Conservation (phyloP, 2,888 invertebrate species). For the Dynastes tityus region DNA sequence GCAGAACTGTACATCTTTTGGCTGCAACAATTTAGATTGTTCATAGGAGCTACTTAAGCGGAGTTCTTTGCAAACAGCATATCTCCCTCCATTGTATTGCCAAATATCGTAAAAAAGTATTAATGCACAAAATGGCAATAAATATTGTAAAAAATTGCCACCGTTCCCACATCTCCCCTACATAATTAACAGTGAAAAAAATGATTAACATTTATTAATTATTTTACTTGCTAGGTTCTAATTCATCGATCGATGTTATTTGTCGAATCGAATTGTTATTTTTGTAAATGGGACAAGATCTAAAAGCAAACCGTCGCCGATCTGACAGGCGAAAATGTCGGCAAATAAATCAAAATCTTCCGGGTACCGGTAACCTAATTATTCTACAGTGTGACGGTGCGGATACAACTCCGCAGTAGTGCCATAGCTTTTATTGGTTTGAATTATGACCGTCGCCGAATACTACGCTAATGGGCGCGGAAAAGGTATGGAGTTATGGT, state of each 20-base stretch:
- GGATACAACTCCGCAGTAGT: constrained; percentile 39
- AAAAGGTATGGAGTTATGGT: constrained; percentile 37
- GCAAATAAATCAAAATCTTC: constrained; percentile 46
- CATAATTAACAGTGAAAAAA: too few species aligned
- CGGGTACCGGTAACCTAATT: constrained; percentile 45
- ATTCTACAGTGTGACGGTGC: constrained; percentile 28
- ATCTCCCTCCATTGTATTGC: too few species aligned
- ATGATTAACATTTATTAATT: too few species aligned
- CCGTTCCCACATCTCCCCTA: too few species aligned
- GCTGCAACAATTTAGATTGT: too few species aligned
- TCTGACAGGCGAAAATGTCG: constrained; percentile 38
- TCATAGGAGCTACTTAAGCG: too few species aligned
- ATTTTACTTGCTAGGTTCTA: background rate
- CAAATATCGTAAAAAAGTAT: too few species aligned
- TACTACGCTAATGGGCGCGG: constrained; percentile 39
- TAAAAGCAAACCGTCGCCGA: constrained; percentile 37
- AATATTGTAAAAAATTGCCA: too few species aligned
- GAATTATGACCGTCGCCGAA: constrained; percentile 47
- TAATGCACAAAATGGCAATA: too few species aligned
- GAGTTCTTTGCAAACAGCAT: too few species aligned
- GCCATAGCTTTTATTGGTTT: constrained; percentile 42
- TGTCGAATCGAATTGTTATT: background rate
- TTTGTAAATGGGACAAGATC: constrained; percentile 1
- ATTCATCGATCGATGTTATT: background rate
- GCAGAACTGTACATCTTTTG: too few species aligned